Percentiles rank a stretch among this genome's conserved stretches.
These are phyloP conservation scores for Calosoma granatense DNA, from an alignment of 1,140 invertebrate genomes.

Conservation along the genomic window DNA sequence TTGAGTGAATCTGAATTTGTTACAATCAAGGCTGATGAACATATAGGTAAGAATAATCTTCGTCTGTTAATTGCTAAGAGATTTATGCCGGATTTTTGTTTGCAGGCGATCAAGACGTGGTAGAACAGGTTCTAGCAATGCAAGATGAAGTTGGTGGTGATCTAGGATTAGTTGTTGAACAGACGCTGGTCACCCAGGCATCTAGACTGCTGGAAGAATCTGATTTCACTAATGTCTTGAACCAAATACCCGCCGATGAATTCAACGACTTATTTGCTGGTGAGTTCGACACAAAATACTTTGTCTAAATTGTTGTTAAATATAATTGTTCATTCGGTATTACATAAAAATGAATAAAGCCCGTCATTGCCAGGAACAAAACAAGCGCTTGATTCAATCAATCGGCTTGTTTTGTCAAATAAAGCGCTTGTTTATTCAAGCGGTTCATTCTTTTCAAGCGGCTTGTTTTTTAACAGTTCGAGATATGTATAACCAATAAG, in stretches of 20 bases:
- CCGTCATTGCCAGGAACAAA: too few species aligned
- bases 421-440: too few species aligned
- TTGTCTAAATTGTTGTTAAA: too few species aligned
- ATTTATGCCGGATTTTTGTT: background rate
- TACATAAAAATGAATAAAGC: too few species aligned
- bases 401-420: too few species aligned
- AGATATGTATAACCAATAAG: too few species aligned
- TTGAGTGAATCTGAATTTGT: conserved; percentile 43
- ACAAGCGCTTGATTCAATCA: too few species aligned
- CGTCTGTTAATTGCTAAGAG: background rate
- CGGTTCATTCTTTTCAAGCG: too few species aligned
- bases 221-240: conserved; percentile 79
- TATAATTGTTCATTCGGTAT: too few species aligned
- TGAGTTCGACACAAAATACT: too few species aligned
- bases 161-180: conserved; percentile 21
- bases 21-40: background rate
- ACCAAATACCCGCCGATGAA: conserved; percentile 81
- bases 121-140: conserved; percentile 31
- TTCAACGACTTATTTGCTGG: conserved; percentile 82
- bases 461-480: too few species aligned
- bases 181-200: conserved; percentile 27
- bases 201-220: conserved; percentile 63
- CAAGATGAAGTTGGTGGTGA: conserved; percentile 29
- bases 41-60: background rate
- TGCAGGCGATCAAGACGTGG: conserved; percentile 26